Percentiles rank a stretch among this genome's conserved stretches.
These are phyloP conservation scores for Leptinotarsa rubiginosa DNA, from an alignment of 2,888 invertebrate genomes.

Conservation along the genomic window DNA sequence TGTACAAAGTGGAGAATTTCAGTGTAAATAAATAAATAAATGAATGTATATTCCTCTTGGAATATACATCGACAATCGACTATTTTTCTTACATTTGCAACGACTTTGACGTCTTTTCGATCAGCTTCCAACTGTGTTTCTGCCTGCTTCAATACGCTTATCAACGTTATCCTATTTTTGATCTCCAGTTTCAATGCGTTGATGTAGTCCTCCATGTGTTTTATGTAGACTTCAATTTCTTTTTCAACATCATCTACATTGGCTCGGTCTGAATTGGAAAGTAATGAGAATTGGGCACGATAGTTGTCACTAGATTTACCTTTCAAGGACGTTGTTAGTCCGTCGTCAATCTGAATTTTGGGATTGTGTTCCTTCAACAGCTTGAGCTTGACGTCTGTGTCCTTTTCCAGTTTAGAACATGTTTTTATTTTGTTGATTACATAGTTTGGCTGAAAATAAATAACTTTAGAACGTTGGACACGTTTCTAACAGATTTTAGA, in stretches of 20 bases:
- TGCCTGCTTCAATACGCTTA: slow-evolving; percentile 83
- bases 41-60: too few relatives aligned
- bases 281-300: slow-evolving; percentile 26
- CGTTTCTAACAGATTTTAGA: neutral
- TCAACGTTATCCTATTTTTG: slow-evolving; percentile 80
- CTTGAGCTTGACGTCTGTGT: slow-evolving; percentile 79
- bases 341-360: slow-evolving; percentile 75
- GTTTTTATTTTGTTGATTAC: slow-evolving; percentile 81
- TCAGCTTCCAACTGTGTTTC: slow-evolving; percentile 91
- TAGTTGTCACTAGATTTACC: slow-evolving; percentile 66
- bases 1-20: too few relatives aligned
- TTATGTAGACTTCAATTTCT: slow-evolving; percentile 85
- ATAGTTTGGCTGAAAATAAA: slow-evolving; percentile 73
- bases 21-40: too few relatives aligned
- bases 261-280: slow-evolving; percentile 74
- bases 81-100: slow-evolving; percentile 84
- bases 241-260: slow-evolving; percentile 89
- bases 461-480: neutral
- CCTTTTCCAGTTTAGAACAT: slow-evolving; percentile 78
- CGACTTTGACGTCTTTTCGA: slow-evolving; percentile 93
- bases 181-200: slow-evolving; percentile 85
- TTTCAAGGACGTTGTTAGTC: slow-evolving; percentile 85
- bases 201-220: slow-evolving; percentile 84
- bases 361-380: slow-evolving; percentile 76
- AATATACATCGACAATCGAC: too few relatives aligned